These are phyloP conservation scores for Microchirus variegatus DNA, from an alignment of 2,797 vertebrate genomes.

Conservation along the genomic window DNA sequence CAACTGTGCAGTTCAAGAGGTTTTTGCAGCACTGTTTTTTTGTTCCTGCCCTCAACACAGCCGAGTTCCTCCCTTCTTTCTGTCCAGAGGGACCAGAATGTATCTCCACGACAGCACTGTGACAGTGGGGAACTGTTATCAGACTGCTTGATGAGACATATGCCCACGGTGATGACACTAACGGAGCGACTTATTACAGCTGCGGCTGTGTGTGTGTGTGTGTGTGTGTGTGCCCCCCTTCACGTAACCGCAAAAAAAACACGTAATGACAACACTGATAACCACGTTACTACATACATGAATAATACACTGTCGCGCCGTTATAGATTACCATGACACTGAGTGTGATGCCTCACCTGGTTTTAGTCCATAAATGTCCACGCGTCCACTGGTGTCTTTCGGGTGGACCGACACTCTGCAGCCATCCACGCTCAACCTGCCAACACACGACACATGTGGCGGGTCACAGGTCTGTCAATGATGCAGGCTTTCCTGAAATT, in stretches of 20 bases:
- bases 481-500: constrained; percentile 17
- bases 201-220: no score
- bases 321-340: neutral
- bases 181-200: constrained; percentile 30
- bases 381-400: constrained; percentile 38
- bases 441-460: constrained; percentile 1
- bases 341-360: constrained; percentile 56
- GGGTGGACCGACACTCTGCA: constrained; percentile 10
- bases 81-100: neutral
- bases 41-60: neutral
- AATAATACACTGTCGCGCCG: constrained; percentile 8
- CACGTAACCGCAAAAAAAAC: constrained; percentile 12
- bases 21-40: neutral
- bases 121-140: neutral
- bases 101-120: no score
- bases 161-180: neutral
- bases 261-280: neutral
- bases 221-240: constrained; percentile 16
- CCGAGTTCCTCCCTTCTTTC: constrained; percentile 10
- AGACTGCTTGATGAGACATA: constrained; percentile 1
- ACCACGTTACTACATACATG: neutral
- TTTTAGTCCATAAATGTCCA: constrained; percentile 50
- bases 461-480: constrained; percentile 6
- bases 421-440: constrained; percentile 2
- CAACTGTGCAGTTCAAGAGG: constrained; percentile 8